phyloP scores from a whole-genome alignment of 2,888 invertebrate species.

The Lumbricus terrestris region DNA sequence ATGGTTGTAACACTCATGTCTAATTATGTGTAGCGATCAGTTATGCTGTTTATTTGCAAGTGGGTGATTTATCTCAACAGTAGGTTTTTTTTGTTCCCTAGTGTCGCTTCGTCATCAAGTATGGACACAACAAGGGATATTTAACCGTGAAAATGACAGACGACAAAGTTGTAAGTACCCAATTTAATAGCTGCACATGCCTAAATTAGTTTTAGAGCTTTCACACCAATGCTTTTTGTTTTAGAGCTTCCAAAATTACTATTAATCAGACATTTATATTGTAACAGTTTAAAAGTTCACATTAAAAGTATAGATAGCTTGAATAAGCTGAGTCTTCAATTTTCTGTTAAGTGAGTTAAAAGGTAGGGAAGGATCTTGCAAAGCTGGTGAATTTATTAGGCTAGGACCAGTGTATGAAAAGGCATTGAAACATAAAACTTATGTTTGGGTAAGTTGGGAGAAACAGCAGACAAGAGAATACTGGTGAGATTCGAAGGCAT shows the following conservation, averaged over 20 bases:
- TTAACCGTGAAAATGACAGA: constrained; percentile 90
- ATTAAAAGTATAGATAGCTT: background rate
- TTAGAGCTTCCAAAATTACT: background rate
- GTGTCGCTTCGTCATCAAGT: constrained; percentile 86
- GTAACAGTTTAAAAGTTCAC: background rate
- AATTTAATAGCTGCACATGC: background rate
- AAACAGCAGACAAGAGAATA: background rate
- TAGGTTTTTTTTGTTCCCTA: constrained; percentile 52
- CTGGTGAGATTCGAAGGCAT: no score
- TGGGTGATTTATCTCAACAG: no score
- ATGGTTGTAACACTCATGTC: no score
- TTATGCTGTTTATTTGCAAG: background rate
- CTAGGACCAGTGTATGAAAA: background rate
- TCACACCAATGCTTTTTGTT: no score
- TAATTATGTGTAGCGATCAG: background rate
- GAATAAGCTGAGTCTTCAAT: background rate
- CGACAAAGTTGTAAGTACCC: constrained; percentile 68
- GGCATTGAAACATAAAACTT: background rate
- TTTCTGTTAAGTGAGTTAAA: background rate
- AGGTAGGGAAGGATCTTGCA: background rate
- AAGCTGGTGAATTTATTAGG: background rate
- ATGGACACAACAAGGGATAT: constrained; percentile 82
- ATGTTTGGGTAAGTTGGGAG: background rate
- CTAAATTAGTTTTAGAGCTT: background rate
- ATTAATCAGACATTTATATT: background rate